Percentiles rank a stretch among this genome's conserved stretches.
These are phyloP conservation scores for Contarinia nasturtii DNA, from an alignment of 1,140 invertebrate species.

Conservation along the genomic window DNA sequence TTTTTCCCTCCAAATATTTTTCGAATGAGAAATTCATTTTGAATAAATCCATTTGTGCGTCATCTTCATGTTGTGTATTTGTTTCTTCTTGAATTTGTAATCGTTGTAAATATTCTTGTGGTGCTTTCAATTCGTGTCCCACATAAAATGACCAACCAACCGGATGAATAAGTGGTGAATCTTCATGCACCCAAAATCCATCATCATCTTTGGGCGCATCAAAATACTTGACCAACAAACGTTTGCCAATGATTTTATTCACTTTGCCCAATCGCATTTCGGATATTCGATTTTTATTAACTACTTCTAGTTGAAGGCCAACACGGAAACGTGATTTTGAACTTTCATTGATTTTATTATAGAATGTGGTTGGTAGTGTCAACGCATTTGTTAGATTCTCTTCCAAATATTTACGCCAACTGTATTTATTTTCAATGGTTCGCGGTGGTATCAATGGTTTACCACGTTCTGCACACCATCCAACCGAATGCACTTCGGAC, in stretches of 20 bases:
- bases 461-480: slow-evolving; percentile 89
- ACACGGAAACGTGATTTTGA: slow-evolving; percentile 62
- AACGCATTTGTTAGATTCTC: slow-evolving; percentile 78
- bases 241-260: slow-evolving; percentile 74
- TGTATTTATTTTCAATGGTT: slow-evolving; percentile 76
- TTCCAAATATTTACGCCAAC: slow-evolving; percentile 87
- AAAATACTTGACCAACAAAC: slow-evolving; percentile 78
- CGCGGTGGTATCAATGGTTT: slow-evolving; percentile 87
- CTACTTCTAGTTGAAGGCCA: slow-evolving; percentile 77
- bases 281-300: slow-evolving; percentile 88
- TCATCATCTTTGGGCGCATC: slow-evolving; percentile 59
- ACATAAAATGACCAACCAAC: slow-evolving; percentile 82
- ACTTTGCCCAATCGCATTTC: slow-evolving; percentile 81
- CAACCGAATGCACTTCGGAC: slow-evolving; percentile 83
- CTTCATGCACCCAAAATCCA: slow-evolving; percentile 92
- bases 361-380: slow-evolving; percentile 81
- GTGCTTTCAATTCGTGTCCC: slow-evolving; percentile 72
- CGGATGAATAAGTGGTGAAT: slow-evolving; percentile 83
- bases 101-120: slow-evolving; percentile 51
- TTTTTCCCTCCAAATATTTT: slow-evolving; percentile 22
- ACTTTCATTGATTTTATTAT: slow-evolving; percentile 67
- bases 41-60: slow-evolving; percentile 58
- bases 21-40: slow-evolving; percentile 27
- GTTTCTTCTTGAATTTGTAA: slow-evolving; percentile 23
- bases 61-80: slow-evolving; percentile 30